These are phyloP conservation scores for Notodonta dromedarius DNA, from an alignment of 2,888 invertebrate genomes.

Conservation along the genomic window DNA sequence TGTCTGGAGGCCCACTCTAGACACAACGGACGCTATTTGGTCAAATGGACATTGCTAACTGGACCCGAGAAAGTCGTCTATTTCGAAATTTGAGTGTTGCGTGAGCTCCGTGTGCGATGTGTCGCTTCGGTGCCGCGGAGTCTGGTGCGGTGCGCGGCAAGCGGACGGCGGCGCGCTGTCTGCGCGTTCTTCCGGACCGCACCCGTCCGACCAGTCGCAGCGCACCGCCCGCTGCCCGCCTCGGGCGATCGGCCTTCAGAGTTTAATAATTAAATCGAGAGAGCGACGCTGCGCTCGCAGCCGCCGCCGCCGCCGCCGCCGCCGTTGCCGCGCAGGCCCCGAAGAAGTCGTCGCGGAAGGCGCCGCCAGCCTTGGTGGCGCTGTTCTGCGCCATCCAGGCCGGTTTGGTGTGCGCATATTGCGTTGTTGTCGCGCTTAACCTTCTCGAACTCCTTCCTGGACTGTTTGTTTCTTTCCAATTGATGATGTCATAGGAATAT, in stretches of 20 bases:
- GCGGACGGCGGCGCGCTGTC: slow-evolving; percentile 82
- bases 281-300: slow-evolving; percentile 54
- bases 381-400: slow-evolving; percentile 80
- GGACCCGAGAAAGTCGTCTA: slow-evolving; percentile 78
- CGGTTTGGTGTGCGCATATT: slow-evolving; percentile 76
- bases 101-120: slow-evolving; percentile 71
- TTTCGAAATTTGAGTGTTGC: slow-evolving; percentile 80
- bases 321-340: slow-evolving; percentile 57
- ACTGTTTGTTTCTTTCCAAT: slow-evolving; percentile 33
- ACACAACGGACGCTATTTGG: slow-evolving; percentile 55
- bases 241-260: slow-evolving; percentile 82
- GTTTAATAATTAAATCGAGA: slow-evolving; percentile 81
- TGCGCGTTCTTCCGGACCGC: slow-evolving; percentile 79
- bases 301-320: slow-evolving; percentile 41
- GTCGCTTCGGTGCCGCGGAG: slow-evolving; percentile 79
- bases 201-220: slow-evolving; percentile 82
- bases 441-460: slow-evolving; percentile 67
- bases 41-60: slow-evolving; percentile 69
- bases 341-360: slow-evolving; percentile 80
- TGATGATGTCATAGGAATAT: neutral
- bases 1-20: slow-evolving; percentile 50
- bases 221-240: slow-evolving; percentile 78
- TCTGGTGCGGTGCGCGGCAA: slow-evolving; percentile 72
- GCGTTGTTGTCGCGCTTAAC: slow-evolving; percentile 72
- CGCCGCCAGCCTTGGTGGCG: slow-evolving; percentile 80